Conservation (phyloP, 2,888 invertebrate species). For the Thysanoteuthis rhombus region DNA sequence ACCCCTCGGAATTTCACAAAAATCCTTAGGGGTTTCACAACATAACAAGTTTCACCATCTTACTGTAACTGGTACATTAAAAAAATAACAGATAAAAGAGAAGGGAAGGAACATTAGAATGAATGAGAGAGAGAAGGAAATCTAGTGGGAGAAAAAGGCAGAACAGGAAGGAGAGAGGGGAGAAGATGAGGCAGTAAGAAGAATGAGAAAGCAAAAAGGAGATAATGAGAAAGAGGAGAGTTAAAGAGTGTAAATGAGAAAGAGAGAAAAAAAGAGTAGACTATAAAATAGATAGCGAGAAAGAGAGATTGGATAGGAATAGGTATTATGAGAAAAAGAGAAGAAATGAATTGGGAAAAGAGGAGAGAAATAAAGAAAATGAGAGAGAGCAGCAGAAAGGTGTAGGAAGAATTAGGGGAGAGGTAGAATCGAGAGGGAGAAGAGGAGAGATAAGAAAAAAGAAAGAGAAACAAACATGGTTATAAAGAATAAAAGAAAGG, state of each 20-base stretch:
- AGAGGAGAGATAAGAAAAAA: neutral
- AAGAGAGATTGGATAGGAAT: neutral
- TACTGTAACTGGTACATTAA: neutral
- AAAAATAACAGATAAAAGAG: neutral
- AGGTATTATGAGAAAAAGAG: no score
- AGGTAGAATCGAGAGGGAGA: no score
- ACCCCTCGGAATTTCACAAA: no score
- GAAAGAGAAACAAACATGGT: neutral
- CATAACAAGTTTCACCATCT: no score
- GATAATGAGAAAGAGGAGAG: neutral
- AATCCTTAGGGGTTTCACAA: no score
- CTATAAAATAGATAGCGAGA: neutral
- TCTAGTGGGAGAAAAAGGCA: neutral
- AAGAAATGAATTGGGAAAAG: neutral
- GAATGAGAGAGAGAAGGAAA: neutral
- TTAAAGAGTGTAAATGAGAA: neutral
- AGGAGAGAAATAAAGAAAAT: no score
- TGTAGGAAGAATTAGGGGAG: neutral
- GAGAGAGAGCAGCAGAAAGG: neutral
- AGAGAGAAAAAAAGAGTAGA: neutral
- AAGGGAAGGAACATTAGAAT: neutral
- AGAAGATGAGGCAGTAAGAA: neutral
- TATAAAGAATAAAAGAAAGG: neutral
- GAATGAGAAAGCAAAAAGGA: neutral
- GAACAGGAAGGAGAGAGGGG: neutral